Evolutionary conservation across 2,797 vertebrate species (phyloP), one percentile per base, ranked within the genome.

Genomic region (Menidia menidia): DNA sequence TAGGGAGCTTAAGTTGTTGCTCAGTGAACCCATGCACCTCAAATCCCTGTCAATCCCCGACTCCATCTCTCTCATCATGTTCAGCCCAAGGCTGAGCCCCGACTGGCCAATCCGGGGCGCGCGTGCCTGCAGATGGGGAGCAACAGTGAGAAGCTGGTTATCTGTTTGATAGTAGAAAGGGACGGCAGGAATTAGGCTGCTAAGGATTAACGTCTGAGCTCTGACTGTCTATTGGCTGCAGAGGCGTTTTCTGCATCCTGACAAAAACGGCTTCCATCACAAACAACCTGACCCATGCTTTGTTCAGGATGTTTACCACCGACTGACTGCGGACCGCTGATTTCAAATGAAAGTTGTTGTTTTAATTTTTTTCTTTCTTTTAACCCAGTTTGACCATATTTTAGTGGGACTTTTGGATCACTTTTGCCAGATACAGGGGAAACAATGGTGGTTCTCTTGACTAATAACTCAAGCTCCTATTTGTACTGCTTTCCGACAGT

Each of bases 381-480:
- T 62, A 55, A 52, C 16, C 47, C 43, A 64, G 52, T 16, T 65
- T 63, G 6, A 18, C 16, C 6, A 6, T 68, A 68, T 56, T 78
- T 80, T 64, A 51, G 25, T 14, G 53, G 13, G 16, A 68, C 67
- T 58, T 69, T 79, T 77, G 43, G 41, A 31, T 54, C 18, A 48
- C 10, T 64, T 75, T 71, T 45, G 32, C 4, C 16, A 50, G 25
- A 16, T 53, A 61, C 48, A 51, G 16, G 4, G 54, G 30, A 50
- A 35, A 68, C 43, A 81, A 96, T 96, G 95, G 95, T 97, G 80
- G 87, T 96, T 71, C 89, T 96, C 86, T 81, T 96, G 81, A 92
- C 92, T 65, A 87, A 79, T 48, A 83, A 66, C 52, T 83, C 92
- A 57, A 89, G 89, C 53, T 81, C 82, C 57, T 88, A 66, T 75